Evolutionary conservation across 2,888 invertebrate species (phyloP), one percentile per base, ranked within the genome.

Genomic region (Hyppa rectilinea): DNA sequence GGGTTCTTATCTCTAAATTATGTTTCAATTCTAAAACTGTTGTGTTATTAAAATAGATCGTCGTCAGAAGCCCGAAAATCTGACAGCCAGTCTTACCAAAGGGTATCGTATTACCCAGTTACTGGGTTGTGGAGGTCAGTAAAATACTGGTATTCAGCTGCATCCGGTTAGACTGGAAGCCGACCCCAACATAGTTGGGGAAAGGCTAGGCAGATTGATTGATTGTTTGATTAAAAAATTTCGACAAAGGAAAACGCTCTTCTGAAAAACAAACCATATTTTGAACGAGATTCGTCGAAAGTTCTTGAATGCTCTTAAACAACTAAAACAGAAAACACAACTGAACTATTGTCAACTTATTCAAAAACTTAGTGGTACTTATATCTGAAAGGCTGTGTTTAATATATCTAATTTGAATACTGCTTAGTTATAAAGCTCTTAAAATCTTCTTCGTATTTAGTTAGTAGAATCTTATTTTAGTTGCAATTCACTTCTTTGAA

Each of bases 401-500:
- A 81, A 64, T 71, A 69, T 49, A 71, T 53, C 23, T 26, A 60
- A 64, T 53, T 71, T 61, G 58, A 49, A 52, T 56, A 58, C 47
- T 61, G n/a, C 36, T 76, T 69, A 45, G 69, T 69, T 69, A 47
- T 52, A 38, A 65, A 82, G 34, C 53, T 14, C 29, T 52, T 80
- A 17, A 65, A 65, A 78, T 61, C 55, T 80, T 62, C 40, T 69
- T 69, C 40, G 40, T 72, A 75, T 70, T 75, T 74, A 71, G 71
- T 80, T 70, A 56, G 45, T 63, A 55, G 45, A 53, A 64, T 64
- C 61, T 77, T 59, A 70, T 75, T 62, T 69, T 61, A 84, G 72
- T 75, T 74, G 67, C 75, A 74, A 73, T 63, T 59, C 69, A 63
- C 55, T 78, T 71, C 81, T 75, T 83, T 76, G 68, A 83, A 79